phyloP scores from a whole-genome alignment of 1,140 invertebrate species.

The Drosophila navojoa region DNA sequence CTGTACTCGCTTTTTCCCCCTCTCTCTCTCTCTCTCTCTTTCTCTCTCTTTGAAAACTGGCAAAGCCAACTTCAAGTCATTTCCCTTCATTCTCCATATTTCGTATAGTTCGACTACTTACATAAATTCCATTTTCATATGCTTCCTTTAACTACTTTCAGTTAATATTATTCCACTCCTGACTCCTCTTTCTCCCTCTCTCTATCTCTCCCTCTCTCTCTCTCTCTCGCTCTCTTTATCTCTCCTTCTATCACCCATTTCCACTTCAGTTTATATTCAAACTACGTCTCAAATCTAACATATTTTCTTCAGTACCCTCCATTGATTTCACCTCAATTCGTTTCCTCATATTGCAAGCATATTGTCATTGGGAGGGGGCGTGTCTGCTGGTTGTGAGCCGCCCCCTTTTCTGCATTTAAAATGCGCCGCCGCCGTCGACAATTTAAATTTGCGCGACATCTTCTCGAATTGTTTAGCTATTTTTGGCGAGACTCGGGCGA shows the following conservation, averaged over 20 bases:
- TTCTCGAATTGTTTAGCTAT: slow-evolving; percentile 80
- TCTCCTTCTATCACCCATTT: background rate
- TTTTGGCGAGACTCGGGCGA: slow-evolving; percentile 48
- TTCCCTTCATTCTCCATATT: background rate
- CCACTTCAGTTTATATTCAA: background rate
- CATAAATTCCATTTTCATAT: background rate
- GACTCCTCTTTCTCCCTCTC: background rate
- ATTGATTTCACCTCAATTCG: slow-evolving; percentile 12
- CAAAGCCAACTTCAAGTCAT: background rate
- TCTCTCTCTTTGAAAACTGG: no score
- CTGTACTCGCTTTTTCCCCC: background rate
- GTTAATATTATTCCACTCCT: background rate
- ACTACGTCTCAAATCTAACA: background rate
- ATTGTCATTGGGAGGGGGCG: slow-evolving; percentile 34
- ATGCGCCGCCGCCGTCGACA: slow-evolving; percentile 55
- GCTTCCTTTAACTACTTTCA: no score
- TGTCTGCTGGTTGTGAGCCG: slow-evolving; percentile 34
- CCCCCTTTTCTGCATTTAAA: slow-evolving; percentile 72
- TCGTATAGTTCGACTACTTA: background rate
- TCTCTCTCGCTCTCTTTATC: background rate
- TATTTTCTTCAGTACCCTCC: background rate
- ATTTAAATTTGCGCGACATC: slow-evolving; percentile 77
- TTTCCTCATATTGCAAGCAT: slow-evolving; percentile 10
- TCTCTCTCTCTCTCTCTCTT: background rate
- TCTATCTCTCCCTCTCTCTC: no score